Conservation (phyloP, 2,888 invertebrate genomes). For the Polylopha cassiicola region DNA sequence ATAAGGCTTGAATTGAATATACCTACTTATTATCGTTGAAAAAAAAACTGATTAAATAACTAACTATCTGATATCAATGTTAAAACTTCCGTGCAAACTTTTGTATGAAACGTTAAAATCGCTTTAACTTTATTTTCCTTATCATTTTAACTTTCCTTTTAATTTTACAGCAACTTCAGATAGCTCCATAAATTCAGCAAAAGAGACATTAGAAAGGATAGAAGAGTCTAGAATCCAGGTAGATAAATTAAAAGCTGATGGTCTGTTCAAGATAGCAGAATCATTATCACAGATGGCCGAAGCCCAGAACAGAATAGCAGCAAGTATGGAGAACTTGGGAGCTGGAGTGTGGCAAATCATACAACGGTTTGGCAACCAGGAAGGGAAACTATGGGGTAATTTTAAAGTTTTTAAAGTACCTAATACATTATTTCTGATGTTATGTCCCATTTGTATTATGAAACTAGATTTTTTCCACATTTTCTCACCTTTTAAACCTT, state of each 20-base stretch:
- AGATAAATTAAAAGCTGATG: conserved; percentile 13
- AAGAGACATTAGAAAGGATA: conserved; percentile 17
- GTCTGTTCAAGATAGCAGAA: conserved; percentile 17
- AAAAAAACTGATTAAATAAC: no score
- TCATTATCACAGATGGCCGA: conserved; percentile 15
- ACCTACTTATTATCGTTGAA: no score
- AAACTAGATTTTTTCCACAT: no score
- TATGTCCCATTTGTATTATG: no score
- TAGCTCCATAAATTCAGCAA: conserved; percentile 17
- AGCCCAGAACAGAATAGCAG: conserved; percentile 16
- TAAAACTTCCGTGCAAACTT: no score
- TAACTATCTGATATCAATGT: no score
- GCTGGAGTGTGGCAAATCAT: conserved; percentile 17
- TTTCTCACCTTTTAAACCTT: no score
- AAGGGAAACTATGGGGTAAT: conserved; percentile 20
- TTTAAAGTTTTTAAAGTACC: no score
- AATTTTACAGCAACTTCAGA: conserved; percentile 13
- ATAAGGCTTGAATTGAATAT: no score
- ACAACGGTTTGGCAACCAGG: conserved; percentile 13
- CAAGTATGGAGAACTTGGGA: conserved; percentile 19
- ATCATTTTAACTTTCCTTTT: background rate
- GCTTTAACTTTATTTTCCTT: background rate
- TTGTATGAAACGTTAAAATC: background rate
- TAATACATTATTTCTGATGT: no score
- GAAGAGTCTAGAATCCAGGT: conserved; percentile 18